Conservation (phyloP, 2,888 invertebrate genomes). For the Asteroscopus sphinx region DNA sequence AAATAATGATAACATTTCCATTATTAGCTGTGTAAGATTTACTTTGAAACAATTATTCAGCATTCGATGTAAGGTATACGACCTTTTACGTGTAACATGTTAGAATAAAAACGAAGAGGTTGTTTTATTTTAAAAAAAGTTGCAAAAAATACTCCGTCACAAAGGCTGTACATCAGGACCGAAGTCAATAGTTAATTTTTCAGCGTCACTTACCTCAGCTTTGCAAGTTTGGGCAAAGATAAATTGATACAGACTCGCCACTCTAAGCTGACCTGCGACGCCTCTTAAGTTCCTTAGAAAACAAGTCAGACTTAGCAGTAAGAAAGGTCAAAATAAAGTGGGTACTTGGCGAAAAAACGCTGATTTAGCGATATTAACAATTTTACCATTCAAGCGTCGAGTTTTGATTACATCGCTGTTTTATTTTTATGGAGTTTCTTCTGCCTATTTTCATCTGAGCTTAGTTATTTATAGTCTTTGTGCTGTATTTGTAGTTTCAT, state of each 20-base stretch:
- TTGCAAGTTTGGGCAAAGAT: slow-evolving; percentile 61
- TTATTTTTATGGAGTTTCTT: slow-evolving; percentile 40
- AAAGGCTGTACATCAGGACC: slow-evolving; percentile 44
- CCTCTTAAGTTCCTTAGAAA: slow-evolving; percentile 37
- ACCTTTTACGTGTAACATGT: not conserved
- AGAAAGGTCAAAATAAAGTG: slow-evolving; percentile 47
- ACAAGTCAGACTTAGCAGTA: slow-evolving; percentile 38
- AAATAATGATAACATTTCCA: too few species aligned
- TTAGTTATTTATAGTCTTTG: slow-evolving; percentile 19
- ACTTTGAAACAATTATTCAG: too few species aligned
- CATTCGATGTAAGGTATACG: not conserved
- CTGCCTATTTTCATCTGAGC: slow-evolving; percentile 31
- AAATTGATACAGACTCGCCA: slow-evolving; percentile 63
- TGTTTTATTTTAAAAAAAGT: slow-evolving; percentile 11
- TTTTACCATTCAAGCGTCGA: slow-evolving; percentile 59
- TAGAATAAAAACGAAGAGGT: slow-evolving; percentile 22
- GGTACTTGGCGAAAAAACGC: slow-evolving; percentile 57
- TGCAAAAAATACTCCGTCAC: slow-evolving; percentile 30
- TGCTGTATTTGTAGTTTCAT: slow-evolving; percentile 1
- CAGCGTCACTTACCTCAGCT: slow-evolving; percentile 62
- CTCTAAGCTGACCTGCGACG: slow-evolving; percentile 41
- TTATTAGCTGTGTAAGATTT: too few species aligned
- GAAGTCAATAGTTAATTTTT: slow-evolving; percentile 60
- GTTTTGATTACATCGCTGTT: slow-evolving; percentile 60
- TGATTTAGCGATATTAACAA: slow-evolving; percentile 66